A percentile compares a stretch with the other conserved stretches of the same genome.
Evolutionary conservation across 2,888 invertebrate species (phyloP).

Genomic region (Eremobia ochroleuca): DNA sequence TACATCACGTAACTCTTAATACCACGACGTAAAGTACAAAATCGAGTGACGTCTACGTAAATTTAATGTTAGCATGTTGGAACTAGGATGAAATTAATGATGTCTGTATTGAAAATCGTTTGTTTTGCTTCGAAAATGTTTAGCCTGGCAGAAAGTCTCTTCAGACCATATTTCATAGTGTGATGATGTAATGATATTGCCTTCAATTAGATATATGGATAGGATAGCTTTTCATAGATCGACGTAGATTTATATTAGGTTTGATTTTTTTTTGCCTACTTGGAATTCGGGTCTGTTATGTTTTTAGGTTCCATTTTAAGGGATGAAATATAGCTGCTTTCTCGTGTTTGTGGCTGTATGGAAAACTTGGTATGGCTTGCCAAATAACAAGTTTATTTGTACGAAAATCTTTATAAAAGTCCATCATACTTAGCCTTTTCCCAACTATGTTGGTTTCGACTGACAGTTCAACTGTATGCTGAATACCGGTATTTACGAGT

Average conservation of each 20-base stretch:
- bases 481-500: too few relatives aligned
- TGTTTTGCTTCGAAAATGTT: constrained; percentile 80
- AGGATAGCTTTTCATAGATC: constrained; percentile 11
- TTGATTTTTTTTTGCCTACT: neutral
- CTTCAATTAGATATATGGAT: constrained; percentile 54
- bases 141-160: constrained; percentile 74
- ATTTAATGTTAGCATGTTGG: constrained; percentile 72
- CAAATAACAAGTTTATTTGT: neutral
- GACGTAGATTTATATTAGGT: constrained; percentile 27
- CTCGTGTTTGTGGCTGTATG: neutral
- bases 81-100: constrained; percentile 84
- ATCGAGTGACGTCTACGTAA: constrained; percentile 52
- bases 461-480: neutral
- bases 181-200: constrained; percentile 62
- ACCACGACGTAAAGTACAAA: constrained; percentile 65
- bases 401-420: neutral
- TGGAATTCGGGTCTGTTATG: neutral
- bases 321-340: neutral
- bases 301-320: neutral
- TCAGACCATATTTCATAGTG: constrained; percentile 72
- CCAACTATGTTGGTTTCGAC: too few relatives aligned
- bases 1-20: constrained; percentile 62
- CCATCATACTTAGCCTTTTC: too few relatives aligned
- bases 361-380: neutral
- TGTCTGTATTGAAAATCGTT: constrained; percentile 83